These are phyloP conservation scores for Labeo calbasu DNA, from an alignment of 2,797 vertebrate genomes.

Conservation along the genomic window DNA sequence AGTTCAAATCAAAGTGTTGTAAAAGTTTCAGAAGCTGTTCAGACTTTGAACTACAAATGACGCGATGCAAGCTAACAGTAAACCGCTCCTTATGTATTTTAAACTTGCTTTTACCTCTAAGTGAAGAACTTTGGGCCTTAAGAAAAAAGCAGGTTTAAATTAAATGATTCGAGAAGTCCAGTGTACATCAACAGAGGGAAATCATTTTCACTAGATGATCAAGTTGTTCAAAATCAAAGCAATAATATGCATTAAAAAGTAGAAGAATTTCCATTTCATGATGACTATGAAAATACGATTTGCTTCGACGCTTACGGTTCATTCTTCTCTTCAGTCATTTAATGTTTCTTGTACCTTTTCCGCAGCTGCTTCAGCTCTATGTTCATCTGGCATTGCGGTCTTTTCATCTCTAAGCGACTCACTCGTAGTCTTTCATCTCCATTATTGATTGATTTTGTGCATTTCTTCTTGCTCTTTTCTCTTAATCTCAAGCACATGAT, in stretches of 20 bases:
- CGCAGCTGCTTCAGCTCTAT: slow-evolving; percentile 30
- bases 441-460: neutral
- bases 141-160: neutral
- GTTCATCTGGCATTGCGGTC: neutral
- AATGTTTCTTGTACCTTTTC: neutral
- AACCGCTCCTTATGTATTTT: neutral
- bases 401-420: neutral
- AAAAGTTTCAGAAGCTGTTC: too few species aligned
- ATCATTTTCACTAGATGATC: neutral
- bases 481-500: neutral
- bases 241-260: neutral
- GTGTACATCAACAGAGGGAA: neutral
- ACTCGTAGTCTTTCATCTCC: neutral
- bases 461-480: neutral
- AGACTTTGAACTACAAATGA: neutral
- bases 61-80: neutral
- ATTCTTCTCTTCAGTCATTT: neutral
- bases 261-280: neutral
- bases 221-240: neutral
- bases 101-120: neutral
- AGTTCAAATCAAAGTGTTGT: neutral
- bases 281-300: neutral
- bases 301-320: neutral
- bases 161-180: neutral
- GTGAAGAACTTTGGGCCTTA: neutral